These are phyloP conservation scores for Eciton burchellii DNA, from an alignment of 1,140 invertebrate species.

Conservation along the genomic window DNA sequence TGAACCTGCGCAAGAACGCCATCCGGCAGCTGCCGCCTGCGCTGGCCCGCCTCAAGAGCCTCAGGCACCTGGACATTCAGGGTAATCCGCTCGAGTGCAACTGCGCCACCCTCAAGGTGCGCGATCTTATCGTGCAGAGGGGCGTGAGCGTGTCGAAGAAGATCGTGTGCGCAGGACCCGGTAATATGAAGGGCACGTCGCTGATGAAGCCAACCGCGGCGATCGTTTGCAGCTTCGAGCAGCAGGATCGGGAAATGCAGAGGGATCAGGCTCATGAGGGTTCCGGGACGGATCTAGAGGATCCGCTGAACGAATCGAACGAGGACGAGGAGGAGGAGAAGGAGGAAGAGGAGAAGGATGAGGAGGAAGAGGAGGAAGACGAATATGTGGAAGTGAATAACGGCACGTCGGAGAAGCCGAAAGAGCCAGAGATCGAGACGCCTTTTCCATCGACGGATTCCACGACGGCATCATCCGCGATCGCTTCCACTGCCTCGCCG, in stretches of 20 bases:
- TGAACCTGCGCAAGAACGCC: constrained; percentile 77
- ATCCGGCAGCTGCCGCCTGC: constrained; percentile 75
- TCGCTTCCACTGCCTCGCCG: background rate
- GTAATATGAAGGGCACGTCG: constrained; percentile 68
- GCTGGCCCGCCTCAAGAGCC: constrained; percentile 85
- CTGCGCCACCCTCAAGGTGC: constrained; percentile 76
- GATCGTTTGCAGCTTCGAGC: constrained; percentile 76
- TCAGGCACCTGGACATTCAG: constrained; percentile 88
- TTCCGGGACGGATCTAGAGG: constrained; percentile 60
- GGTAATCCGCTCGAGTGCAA: constrained; percentile 89
- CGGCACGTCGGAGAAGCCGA: background rate
- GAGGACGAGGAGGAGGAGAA: constrained; percentile 14
- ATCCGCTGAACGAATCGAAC: constrained; percentile 33
- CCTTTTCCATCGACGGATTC: constrained; percentile 25
- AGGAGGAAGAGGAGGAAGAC: background rate
- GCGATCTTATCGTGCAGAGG: constrained; percentile 75
- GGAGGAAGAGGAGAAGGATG: background rate
- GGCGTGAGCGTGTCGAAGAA: constrained; percentile 78
- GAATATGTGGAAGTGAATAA: constrained; percentile 10
- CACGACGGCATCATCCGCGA: constrained; percentile 1
- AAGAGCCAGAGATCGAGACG: constrained; percentile 52
- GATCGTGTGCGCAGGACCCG: constrained; percentile 74
- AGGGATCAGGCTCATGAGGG: constrained; percentile 75
- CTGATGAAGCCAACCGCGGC: constrained; percentile 73
- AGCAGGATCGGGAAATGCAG: constrained; percentile 81